Base-by-base conservation (phyloP, 2,797 vertebrate genomes). In the Sciurus vulgaris region DNA sequence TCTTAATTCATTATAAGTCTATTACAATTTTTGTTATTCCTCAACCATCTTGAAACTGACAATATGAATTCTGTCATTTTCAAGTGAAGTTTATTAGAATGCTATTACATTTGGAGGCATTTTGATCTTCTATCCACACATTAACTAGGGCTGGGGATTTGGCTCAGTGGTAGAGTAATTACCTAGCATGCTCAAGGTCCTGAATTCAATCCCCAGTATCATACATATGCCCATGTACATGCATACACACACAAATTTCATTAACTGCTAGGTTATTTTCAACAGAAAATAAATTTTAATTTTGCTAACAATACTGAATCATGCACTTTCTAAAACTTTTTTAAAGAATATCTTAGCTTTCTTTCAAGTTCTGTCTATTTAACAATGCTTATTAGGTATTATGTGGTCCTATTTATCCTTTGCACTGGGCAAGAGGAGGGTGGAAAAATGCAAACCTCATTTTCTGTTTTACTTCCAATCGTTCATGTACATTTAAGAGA, bases 21-120 rank as follows among this genome's bases (percentile, higher is more conserved):
- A 86, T 81, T 91, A 86, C 20, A 78, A 72, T 92, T 82, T 67
- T 86, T 82, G 17, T 35, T 91, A 82, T 70, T 91, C 24, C 33
- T 95, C 49, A 82, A 44, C 1, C 83, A 91, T 78, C 41, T 82
- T 91, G 72, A 86, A 86, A 59, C 12, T 65, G 63, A 74, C 59
- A 65, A 56, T 51, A 87, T 47, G 84, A 54, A 72, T 65, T 69
- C 7, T 38, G 63, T 47, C 10, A 51, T 77, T 78, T 69, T 35
- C 26, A 91, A 69, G 15, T 96, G 51, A 84, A 70, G 18, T 90
- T 73, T 91, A 54, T 81, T 72, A 70, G 33, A n/a, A 12, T 82
- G 49, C 49, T 70, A 24, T 41, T 10, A 67, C 5, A 54, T 18
- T 38, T 83, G 89, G 72, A 84, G 7, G 33, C 8, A 65, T 79